Evolutionary conservation across 2,113 vertebrate species (phyloP).

Genomic region (Numida meleagris): DNA sequence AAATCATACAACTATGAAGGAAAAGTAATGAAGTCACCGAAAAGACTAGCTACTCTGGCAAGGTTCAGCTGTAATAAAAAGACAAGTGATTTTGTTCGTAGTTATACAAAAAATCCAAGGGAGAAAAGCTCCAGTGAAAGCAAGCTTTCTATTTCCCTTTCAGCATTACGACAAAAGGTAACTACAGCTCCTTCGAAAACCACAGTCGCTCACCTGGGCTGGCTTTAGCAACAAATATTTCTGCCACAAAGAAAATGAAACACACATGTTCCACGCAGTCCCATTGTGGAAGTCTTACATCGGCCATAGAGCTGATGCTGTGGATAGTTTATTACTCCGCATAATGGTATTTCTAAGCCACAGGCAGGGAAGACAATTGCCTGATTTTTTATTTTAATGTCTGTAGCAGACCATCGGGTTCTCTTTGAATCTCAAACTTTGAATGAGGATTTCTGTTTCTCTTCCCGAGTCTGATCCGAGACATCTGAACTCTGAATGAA

Average conservation of each 20-base stretch:
- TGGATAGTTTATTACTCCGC: not conserved
- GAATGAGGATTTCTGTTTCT: not conserved
- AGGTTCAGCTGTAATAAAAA: not conserved
- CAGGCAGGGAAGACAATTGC: not conserved
- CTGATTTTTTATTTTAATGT: not conserved
- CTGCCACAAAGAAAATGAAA: not conserved
- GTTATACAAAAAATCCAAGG: not conserved
- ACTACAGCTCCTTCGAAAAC: not conserved
- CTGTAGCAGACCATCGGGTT: not conserved
- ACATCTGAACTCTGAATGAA: not conserved
- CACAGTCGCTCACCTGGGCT: not conserved
- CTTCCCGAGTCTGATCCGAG: not conserved
- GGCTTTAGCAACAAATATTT: not conserved
- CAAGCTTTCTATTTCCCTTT: not conserved
- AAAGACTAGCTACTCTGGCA: not conserved
- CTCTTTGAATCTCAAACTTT: not conserved
- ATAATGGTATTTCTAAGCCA: not conserved
- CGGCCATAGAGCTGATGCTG: not conserved
- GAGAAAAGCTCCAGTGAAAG: not conserved
- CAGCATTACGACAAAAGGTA: not conserved
- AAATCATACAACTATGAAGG: not conserved
- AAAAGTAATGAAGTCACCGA: not conserved
- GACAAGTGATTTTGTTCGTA: not conserved
- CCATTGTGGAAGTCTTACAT: not conserved
- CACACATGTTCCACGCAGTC: not conserved